Evolutionary conservation across 2,888 invertebrate genomes (phyloP), one percentile per base, ranked within the genome.

Genomic region (Linnaemya vulpina): DNA sequence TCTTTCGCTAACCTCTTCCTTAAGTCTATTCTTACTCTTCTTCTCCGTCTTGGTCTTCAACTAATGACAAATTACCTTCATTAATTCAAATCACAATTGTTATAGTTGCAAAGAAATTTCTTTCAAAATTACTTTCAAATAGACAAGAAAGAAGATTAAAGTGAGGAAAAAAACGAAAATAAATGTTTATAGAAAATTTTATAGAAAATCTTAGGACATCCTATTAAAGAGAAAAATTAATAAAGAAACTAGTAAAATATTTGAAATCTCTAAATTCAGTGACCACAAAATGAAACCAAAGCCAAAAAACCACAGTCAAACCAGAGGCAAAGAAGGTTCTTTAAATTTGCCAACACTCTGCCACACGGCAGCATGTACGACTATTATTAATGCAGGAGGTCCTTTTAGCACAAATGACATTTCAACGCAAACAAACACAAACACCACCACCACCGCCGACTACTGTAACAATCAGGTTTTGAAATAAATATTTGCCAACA

Each of bases 331-430:
- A 53, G 62, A 63, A 67, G 65, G 60, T 70, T 51, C 67, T 53
- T 73, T 62, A 20, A 49, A 25, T 20, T 65, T 51, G 25, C n/a
- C 62, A 30, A 40, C n/a, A 30, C n/a, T n/a, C 8, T 60, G 25
- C 20, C 1, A 22, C 40, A 17, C 35, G 15, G 40, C 13, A 13
- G 11, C 62, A 25, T 71, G 62, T 60, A 22, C n/a, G 63, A 20
- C 4, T 13, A 17, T 17, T 17, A 22, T n/a, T 30, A 43, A 62
- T 49, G 63, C 22, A 43, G 11, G 49, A 43, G 63, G 70, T 63
- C 63, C 74, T 80, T 77, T 79, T 62, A 15, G 35, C 55, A 46
- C 17, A 83, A 83, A 73, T 73, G 60, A 46, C 62, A 65, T 58
- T 70, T 71, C 20, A 60, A 15, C 63, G 13, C 0, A 11, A 13